phyloP scores from a whole-genome alignment of 2,113 vertebrate genomes.

The Dasyprocta punctata region DNA sequence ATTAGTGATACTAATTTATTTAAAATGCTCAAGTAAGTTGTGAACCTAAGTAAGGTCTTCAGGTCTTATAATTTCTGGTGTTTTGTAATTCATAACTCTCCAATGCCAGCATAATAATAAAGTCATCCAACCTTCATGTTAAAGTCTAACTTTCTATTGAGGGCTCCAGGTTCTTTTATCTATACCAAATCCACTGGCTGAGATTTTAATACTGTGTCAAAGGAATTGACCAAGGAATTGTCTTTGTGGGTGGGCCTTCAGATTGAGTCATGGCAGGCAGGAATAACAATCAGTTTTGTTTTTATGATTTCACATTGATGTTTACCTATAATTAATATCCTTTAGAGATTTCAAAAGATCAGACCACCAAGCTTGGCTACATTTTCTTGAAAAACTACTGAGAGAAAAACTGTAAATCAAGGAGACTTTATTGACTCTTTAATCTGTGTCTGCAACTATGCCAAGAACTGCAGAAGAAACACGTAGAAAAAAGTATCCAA shows the following conservation, averaged over 20 bases:
- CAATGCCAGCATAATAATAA: neutral
- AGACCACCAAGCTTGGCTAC: neutral
- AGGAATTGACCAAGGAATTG: neutral
- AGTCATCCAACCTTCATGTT: neutral
- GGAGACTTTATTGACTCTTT: neutral
- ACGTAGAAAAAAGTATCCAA: neutral
- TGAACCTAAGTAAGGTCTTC: neutral
- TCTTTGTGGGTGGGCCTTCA: neutral
- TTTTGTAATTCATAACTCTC: neutral
- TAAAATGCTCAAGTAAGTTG: neutral
- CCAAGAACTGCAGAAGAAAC: neutral
- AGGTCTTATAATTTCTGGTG: neutral
- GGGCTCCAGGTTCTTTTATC: neutral
- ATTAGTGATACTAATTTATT: neutral
- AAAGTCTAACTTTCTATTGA: slow-evolving; percentile 1
- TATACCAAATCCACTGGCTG: neutral
- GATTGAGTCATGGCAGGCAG: neutral
- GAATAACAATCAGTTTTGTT: slow-evolving; percentile 4
- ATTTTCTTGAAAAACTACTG: neutral
- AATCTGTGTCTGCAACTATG: neutral
- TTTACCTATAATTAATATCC: slow-evolving; percentile 18
- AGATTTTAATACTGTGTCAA: neutral
- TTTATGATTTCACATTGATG: slow-evolving; percentile 15
- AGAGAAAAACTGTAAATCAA: neutral
- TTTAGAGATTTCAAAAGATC: slow-evolving; percentile 8